phyloP scores from a whole-genome alignment of 2,113 vertebrate genomes.

The Riparia riparia region DNA sequence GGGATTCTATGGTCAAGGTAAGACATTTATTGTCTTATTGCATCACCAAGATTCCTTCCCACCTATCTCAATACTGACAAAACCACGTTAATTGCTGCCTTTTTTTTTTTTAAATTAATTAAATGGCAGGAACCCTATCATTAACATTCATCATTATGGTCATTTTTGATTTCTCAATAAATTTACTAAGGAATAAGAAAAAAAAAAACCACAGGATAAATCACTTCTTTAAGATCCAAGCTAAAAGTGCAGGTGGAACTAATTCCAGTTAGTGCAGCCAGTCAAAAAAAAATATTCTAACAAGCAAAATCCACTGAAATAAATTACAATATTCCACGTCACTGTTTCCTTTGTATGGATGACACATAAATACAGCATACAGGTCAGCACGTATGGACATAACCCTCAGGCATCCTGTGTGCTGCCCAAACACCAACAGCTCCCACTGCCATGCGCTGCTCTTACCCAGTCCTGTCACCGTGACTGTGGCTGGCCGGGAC shows the following conservation, averaged over 20 bases:
- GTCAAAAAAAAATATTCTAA: neutral
- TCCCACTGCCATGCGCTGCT: neutral
- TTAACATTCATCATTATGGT: neutral
- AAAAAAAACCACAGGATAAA: neutral
- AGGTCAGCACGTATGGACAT: fast-evolving
- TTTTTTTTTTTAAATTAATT: neutral
- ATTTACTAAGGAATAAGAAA: neutral
- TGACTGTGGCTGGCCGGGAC: constrained; percentile 78
- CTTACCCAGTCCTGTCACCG: constrained; percentile 94
- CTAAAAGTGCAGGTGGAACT: neutral
- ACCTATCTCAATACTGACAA: neutral
- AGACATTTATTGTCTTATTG: neutral
- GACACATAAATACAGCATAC: neutral
- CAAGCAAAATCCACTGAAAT: neutral
- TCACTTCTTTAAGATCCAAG: neutral
- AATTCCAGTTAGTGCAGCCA: neutral
- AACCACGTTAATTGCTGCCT: neutral
- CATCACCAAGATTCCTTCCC: neutral
- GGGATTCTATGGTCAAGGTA: neutral
- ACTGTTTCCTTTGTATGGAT: neutral
- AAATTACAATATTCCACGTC: neutral
- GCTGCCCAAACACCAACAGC: neutral
- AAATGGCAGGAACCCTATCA: neutral
- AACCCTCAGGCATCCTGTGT: neutral
- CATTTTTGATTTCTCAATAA: neutral